Evolutionary conservation across 2,113 vertebrate genomes (phyloP).

Genomic region (Scartelaos histophorus): DNA sequence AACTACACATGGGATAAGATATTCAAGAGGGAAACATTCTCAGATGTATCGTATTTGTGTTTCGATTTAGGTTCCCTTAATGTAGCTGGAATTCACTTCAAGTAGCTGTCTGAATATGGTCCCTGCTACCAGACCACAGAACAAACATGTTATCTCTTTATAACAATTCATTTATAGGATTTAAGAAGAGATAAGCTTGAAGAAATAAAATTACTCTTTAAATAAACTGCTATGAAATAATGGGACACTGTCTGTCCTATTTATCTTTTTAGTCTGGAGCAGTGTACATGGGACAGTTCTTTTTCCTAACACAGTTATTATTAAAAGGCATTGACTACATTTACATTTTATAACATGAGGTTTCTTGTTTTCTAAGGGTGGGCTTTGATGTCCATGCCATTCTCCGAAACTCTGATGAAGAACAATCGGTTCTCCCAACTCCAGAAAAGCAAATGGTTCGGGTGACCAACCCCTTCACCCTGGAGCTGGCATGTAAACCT

Average conservation of each 20-base stretch:
- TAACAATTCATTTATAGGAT: too few species aligned
- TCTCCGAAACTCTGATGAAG: slow-evolving; percentile 89
- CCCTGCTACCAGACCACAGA: too few species aligned
- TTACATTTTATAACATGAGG: not conserved
- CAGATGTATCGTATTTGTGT: not conserved
- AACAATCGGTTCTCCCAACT: slow-evolving; percentile 75
- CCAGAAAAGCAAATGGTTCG: slow-evolving; percentile 90
- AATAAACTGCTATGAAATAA: not conserved
- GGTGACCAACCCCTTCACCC: slow-evolving; percentile 91
- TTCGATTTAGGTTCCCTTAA: too few species aligned
- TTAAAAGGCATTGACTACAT: not conserved
- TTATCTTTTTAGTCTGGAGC: not conserved
- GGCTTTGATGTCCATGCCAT: slow-evolving; percentile 92
- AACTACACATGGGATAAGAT: slow-evolving; percentile 10
- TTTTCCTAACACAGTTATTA: not conserved
- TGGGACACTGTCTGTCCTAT: not conserved
- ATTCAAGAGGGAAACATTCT: not conserved
- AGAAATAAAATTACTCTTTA: not conserved
- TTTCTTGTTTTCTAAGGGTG: slow-evolving; percentile 78
- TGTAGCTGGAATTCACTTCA: too few species aligned
- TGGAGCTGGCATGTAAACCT: slow-evolving; percentile 77
- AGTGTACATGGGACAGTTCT: not conserved
- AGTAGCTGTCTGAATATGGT: too few species aligned
- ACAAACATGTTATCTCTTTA: too few species aligned
- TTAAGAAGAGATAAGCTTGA: too few species aligned